phyloP scores from a whole-genome alignment of 2,113 vertebrate genomes.

The Tilapia sparmanii region DNA sequence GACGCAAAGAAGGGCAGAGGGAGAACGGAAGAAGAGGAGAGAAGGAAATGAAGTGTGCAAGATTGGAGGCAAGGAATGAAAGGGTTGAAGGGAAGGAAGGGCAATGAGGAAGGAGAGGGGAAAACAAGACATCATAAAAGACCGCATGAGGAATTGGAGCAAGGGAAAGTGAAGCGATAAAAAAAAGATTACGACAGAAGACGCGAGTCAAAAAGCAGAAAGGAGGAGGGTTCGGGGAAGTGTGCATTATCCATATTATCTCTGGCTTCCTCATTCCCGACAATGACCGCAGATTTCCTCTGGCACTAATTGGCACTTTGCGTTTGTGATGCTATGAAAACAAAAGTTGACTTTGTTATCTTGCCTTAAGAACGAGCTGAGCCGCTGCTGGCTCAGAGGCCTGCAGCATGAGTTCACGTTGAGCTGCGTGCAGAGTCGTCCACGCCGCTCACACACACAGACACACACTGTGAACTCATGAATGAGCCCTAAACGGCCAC shows the following conservation, averaged over 20 bases:
- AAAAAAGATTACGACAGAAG: neutral
- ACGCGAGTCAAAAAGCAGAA: neutral
- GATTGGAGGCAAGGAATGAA: neutral
- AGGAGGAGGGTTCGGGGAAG: neutral
- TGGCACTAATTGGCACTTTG: slow-evolving; percentile 39
- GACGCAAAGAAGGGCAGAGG: neutral
- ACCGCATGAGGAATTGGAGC: neutral
- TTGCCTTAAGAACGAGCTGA: neutral
- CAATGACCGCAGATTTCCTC: neutral
- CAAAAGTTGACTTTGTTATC: slow-evolving; percentile 6
- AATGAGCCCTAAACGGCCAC: neutral
- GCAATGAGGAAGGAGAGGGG: neutral
- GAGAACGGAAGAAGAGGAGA: neutral
- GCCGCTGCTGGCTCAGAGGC: neutral
- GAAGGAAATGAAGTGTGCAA: neutral
- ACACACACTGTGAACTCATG: neutral
- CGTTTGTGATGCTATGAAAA: neutral
- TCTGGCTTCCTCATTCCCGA: neutral
- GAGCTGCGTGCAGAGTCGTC: neutral
- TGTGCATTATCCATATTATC: neutral
- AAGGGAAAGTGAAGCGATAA: neutral
- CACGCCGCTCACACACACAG: neutral
- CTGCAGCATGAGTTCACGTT: neutral
- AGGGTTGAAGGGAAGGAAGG: neutral
- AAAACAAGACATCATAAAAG: neutral